Conservation (phyloP, 2,888 invertebrate genomes). For the Andrena marginata region DNA sequence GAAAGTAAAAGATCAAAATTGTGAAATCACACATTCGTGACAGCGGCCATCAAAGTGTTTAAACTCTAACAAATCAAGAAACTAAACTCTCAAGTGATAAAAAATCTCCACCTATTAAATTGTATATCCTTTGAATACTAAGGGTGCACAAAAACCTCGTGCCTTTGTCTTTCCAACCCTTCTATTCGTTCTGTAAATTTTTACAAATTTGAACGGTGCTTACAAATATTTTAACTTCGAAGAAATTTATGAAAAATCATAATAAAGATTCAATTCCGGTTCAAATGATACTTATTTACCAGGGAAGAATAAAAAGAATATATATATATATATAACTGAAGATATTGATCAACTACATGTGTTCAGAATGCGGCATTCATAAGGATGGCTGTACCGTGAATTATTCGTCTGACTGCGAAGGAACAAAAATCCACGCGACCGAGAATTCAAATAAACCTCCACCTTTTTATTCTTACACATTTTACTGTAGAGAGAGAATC, state of each 20-base stretch:
- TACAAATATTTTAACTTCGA: no score
- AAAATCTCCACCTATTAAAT: no score
- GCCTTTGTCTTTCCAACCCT: no score
- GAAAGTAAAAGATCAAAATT: no score
- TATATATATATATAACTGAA: neutral
- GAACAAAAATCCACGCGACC: conserved; percentile 15
- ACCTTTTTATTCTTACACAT: conserved; percentile 9
- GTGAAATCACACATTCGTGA: no score
- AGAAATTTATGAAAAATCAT: neutral
- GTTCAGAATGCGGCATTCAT: neutral
- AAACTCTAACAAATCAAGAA: no score
- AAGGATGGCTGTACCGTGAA: conserved; percentile 1
- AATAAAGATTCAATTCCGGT: neutral
- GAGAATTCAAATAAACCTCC: conserved; percentile 33
- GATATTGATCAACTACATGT: neutral
- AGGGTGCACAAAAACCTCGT: no score
- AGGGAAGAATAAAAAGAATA: neutral
- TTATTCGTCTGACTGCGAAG: conserved; percentile 28
- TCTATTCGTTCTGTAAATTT: no score
- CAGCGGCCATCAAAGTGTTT: no score
- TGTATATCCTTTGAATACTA: no score
- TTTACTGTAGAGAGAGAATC: neutral
- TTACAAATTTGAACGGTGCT: no score
- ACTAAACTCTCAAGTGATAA: no score
- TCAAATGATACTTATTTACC: neutral